Percentiles rank a stretch among this genome's conserved stretches.
phyloP scores from a whole-genome alignment of 2,888 invertebrate genomes.

The Eremobia ochroleuca region DNA sequence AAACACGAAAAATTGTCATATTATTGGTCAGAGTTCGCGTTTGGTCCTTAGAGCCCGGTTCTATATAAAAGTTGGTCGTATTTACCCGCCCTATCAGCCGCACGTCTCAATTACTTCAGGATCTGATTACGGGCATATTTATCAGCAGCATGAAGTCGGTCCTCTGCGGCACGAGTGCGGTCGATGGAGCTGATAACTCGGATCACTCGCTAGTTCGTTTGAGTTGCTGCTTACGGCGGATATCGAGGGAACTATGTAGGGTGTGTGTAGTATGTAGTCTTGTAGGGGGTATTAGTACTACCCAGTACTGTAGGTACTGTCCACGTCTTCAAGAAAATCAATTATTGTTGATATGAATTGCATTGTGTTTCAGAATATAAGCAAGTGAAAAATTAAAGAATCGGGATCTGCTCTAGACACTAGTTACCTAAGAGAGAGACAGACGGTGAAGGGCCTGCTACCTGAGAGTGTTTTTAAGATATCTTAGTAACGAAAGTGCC shows the following conservation, averaged over 20 bases:
- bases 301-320: neutral
- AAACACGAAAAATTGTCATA: neutral
- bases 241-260: slow-evolving; percentile 10
- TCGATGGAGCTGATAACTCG: slow-evolving; percentile 49
- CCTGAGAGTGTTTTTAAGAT: neutral
- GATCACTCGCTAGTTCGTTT: slow-evolving; percentile 45
- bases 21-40: neutral
- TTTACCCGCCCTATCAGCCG: neutral
- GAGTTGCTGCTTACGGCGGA: slow-evolving; percentile 43
- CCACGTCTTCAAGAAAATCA: neutral
- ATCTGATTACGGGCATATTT: slow-evolving; percentile 16
- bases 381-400: neutral
- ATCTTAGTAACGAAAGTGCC: neutral
- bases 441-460: neutral
- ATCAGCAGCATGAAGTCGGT: slow-evolving; percentile 34
- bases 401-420: neutral
- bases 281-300: neutral
- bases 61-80: slow-evolving; percentile 2
- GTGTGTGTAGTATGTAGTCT: neutral
- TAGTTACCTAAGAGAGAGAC: neutral
- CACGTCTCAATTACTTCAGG: slow-evolving; percentile 14
- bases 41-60: neutral
- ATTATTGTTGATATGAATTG: neutral
- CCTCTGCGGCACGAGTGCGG: slow-evolving; percentile 41
- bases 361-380: slow-evolving; percentile 24